Base-by-base conservation (phyloP, 2,888 invertebrate genomes). In the Drosophila borealis region DNA sequence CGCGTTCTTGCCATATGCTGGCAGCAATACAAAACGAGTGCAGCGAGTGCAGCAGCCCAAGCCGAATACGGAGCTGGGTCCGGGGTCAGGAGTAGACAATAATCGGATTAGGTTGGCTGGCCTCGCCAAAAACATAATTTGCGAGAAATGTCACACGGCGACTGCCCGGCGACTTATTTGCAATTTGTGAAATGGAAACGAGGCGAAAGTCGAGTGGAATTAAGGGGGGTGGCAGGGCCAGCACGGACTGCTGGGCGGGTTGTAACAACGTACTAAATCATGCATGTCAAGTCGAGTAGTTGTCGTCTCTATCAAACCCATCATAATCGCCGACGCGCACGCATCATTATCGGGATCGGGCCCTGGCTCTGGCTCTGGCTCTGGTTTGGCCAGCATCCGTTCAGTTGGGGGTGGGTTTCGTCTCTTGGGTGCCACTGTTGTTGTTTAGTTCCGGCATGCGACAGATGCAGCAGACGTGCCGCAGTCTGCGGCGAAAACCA, bases 221-320 rank as follows among this genome's bases (percentile, higher is more conserved):
- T 19, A 3, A 11, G 19, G 19, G 36, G 34, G 41, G 3, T 29
- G 25, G 25, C 25, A 25, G 25, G 5, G 21, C 21, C 21, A 21
- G 41, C 55, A 54, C 51, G 21, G 53, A 34, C 19, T 19, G 41
- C n/a, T 13, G 19, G 61, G 45, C 63, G 51, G 71, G 54, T 56
- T 69, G 66, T 66, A 41, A 57, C 62, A 66, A 67, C 50, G 46
- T 66, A 81, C 84, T 86, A 88, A 86, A 86, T 86, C 85, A 86
- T 86, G 85, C 88, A 86, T 86, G 85, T 81, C 85, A 88, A 86
- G 85, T 86, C 88, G 88, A 88, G 80, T 81, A 84, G 83, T 81
- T 81, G 79, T 87, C 79, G 79, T 88, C 83, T 88, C 85, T 78
- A 88, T 85, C 86, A 75, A 86, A 67, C 80, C 81, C 88, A 86